phyloP scores from a whole-genome alignment of 2,113 vertebrate genomes.

The Hylia prasina region DNA sequence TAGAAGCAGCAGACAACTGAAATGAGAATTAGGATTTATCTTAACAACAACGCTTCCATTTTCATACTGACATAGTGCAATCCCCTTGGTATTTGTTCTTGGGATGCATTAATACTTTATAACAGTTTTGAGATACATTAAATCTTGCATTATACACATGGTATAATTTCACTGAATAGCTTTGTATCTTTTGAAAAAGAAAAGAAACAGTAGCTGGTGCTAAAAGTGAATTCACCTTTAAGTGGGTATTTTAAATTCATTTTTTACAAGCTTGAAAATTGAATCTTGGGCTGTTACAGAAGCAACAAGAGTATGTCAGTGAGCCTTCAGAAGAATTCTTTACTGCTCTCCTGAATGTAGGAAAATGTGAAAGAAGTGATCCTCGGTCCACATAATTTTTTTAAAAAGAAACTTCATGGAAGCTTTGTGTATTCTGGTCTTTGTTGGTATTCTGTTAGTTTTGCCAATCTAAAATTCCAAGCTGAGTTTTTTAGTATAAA shows the following conservation, averaged over 20 bases:
- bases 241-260: not conserved
- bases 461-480: not conserved
- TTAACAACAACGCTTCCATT: not conserved
- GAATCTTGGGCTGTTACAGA: not conserved
- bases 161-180: not conserved
- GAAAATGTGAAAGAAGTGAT: not conserved
- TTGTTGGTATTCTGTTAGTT: not conserved
- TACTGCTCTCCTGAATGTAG: not conserved
- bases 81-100: not conserved
- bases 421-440: not conserved
- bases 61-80: not conserved
- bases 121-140: not conserved
- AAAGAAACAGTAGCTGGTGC: not conserved
- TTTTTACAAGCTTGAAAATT: not conserved
- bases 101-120: not conserved
- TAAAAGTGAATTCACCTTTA: not conserved
- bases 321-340: not conserved
- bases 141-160: not conserved
- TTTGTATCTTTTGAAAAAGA: not conserved
- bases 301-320: not conserved
- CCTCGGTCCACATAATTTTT: not conserved
- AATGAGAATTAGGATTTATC: not conserved
- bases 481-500: not conserved
- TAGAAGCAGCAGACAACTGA: not conserved
- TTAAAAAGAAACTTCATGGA: not conserved